A percentile compares a stretch with the other conserved stretches of the same genome.
These are phyloP conservation scores for Trichomycterus rosablanca DNA, from an alignment of 2,113 vertebrate genomes.

Conservation along the genomic window DNA sequence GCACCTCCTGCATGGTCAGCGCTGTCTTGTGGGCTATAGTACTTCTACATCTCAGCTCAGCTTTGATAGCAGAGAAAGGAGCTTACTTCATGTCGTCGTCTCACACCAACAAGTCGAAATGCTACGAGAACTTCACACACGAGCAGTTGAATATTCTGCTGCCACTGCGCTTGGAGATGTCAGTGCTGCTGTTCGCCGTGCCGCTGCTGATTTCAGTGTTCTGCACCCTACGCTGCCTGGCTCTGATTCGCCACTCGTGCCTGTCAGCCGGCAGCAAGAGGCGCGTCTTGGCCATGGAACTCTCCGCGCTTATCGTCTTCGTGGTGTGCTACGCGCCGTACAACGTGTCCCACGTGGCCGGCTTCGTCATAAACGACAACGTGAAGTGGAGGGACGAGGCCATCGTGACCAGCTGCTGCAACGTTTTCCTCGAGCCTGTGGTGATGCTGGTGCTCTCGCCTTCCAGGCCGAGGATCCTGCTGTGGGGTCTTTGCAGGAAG, in stretches of 20 bases:
- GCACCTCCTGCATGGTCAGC: constrained; percentile 65
- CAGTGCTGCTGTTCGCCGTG: constrained; percentile 61
- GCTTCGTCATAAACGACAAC: constrained; percentile 48
- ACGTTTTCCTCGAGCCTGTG: constrained; percentile 72
- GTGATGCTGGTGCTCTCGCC: constrained; percentile 72
- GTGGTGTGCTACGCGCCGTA: constrained; percentile 75
- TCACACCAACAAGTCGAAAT: constrained; percentile 41
- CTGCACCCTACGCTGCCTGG: constrained; percentile 69
- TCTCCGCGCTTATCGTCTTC: constrained; percentile 67
- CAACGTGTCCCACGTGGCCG: constrained; percentile 72
- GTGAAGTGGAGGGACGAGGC: constrained; percentile 62
- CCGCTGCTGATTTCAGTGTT: constrained; percentile 63
- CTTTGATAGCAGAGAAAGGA: constrained; percentile 54
- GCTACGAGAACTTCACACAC: constrained; percentile 63
- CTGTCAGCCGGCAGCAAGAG: constrained; percentile 57
- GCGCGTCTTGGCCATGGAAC: constrained; percentile 61
- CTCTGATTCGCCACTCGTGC: constrained; percentile 61
- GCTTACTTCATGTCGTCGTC: constrained; percentile 51
- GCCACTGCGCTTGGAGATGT: constrained; percentile 70
- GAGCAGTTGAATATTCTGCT: constrained; percentile 64
- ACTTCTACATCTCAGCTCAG: constrained; percentile 59
- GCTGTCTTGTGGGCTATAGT: constrained; percentile 61
- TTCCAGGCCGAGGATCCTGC: constrained; percentile 45
- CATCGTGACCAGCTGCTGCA: constrained; percentile 67
- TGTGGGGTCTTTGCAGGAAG: constrained; percentile 51